phyloP scores from a whole-genome alignment of 35 echinoderm and acorn worm species.

The Ophioderma brevispina region DNA sequence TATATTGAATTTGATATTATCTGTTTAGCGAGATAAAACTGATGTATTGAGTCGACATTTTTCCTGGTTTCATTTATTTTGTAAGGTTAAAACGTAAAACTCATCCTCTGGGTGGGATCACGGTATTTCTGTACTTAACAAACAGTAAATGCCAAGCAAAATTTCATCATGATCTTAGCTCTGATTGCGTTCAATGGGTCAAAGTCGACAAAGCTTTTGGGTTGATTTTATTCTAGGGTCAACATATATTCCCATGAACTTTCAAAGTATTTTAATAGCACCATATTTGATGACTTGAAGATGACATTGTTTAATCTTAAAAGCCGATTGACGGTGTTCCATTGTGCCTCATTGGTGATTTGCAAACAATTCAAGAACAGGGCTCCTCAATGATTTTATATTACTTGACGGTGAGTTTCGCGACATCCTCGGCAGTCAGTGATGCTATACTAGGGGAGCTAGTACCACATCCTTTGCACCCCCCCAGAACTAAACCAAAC shows the following conservation, averaged over 20 bases:
- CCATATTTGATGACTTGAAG: neutral
- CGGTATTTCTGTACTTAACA: slow-evolving; percentile 18
- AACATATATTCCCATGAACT: slow-evolving; percentile 28
- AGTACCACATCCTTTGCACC: too few relatives aligned
- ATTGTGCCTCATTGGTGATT: neutral
- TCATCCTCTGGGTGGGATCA: slow-evolving; percentile 25
- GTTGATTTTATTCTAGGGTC: slow-evolving; percentile 11
- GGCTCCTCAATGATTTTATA: slow-evolving; percentile 16
- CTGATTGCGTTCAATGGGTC: slow-evolving; percentile 35
- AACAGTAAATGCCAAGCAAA: neutral
- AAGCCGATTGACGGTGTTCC: neutral
- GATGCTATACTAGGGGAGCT: neutral
- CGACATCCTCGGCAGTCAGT: neutral
- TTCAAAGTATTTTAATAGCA: slow-evolving; percentile 9
- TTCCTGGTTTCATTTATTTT: slow-evolving; percentile 17
- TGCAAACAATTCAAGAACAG: slow-evolving; percentile 28
- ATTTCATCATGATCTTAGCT: neutral
- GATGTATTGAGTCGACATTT: slow-evolving; percentile 5
- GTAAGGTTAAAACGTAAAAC: neutral
- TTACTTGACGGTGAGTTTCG: neutral
- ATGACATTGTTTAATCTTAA: slow-evolving; percentile 26
- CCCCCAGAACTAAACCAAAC: too few relatives aligned
- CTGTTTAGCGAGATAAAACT: slow-evolving; percentile 42
- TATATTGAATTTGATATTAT: slow-evolving; percentile 22
- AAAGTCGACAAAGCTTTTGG: slow-evolving; percentile 13